Evolutionary conservation across 1,140 invertebrate genomes (phyloP).

Genomic region (Philotrypesis tridentata): DNA sequence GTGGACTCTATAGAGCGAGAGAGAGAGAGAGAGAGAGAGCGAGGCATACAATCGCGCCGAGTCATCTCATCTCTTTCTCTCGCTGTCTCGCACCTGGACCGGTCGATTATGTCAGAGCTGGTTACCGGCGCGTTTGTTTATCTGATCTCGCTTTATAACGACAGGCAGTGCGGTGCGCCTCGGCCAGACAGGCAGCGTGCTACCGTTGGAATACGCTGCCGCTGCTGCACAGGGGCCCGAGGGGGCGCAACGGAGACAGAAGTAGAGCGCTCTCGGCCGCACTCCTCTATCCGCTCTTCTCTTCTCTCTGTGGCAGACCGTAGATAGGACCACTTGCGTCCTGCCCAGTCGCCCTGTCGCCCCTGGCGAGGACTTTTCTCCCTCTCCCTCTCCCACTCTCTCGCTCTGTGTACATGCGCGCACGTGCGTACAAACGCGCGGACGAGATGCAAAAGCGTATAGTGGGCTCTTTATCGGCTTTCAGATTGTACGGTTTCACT

Average conservation of each 20-base stretch:
- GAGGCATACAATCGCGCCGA: constrained; percentile 26
- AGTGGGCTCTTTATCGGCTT: background rate
- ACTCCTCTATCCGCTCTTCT: constrained; percentile 6
- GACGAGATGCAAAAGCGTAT: background rate
- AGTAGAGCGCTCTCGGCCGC: background rate
- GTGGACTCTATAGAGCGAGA: background rate
- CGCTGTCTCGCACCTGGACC: constrained; percentile 27
- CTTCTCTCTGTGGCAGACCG: constrained; percentile 31
- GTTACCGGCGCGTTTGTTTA: constrained; percentile 46
- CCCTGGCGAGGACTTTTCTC: constrained; percentile 39
- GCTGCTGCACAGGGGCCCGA: background rate
- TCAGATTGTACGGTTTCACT: too few relatives aligned
- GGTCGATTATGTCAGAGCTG: constrained; percentile 47
- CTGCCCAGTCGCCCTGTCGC: constrained; percentile 37
- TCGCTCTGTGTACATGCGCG: background rate
- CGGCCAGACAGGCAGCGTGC: constrained; percentile 19
- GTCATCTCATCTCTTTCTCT: constrained; percentile 33
- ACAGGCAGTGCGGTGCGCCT: constrained; percentile 15
- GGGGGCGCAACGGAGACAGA: constrained; percentile 12
- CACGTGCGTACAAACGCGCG: background rate
- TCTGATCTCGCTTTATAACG: constrained; percentile 45
- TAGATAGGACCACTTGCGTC: constrained; percentile 34
- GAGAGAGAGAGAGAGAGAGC: too few relatives aligned
- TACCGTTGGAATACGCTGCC: constrained; percentile 1
- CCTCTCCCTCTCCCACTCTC: background rate